Evolutionary conservation across 2,113 vertebrate species (phyloP).

Genomic region (Scopus umbretta): DNA sequence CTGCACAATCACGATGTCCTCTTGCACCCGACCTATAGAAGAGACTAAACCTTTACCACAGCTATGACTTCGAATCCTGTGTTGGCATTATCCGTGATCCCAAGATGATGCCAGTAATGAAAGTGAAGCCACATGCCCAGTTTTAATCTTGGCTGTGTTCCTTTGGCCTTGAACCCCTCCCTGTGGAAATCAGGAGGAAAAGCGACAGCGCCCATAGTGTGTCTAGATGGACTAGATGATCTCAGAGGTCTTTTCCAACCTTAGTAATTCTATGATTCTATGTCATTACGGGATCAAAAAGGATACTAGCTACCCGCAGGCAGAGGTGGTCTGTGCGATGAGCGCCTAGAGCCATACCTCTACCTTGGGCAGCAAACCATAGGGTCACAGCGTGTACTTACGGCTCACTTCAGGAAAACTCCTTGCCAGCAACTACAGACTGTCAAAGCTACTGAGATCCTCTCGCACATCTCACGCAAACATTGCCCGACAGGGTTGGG

Average conservation of each 20-base stretch:
- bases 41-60: neutral
- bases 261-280: too few species aligned
- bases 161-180: neutral
- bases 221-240: too few species aligned
- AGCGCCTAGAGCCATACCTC: too few species aligned
- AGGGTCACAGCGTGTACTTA: too few species aligned
- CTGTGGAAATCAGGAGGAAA: neutral
- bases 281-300: neutral
- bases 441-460: neutral
- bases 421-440: neutral
- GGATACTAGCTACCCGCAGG: too few species aligned
- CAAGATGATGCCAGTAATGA: too few species aligned
- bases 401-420: neutral
- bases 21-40: neutral
- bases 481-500: neutral
- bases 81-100: too few species aligned
- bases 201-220: neutral
- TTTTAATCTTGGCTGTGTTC: neutral
- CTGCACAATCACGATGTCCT: too few species aligned
- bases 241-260: too few species aligned
- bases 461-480: neutral
- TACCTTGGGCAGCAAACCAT: too few species aligned
- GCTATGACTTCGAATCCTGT: neutral
- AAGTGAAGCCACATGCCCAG: neutral
- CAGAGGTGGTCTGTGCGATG: neutral